A percentile compares a stretch with the other conserved stretches of the same genome.
These are phyloP conservation scores for Anastrepha obliqua DNA, from an alignment of 1,140 invertebrate species.

Conservation along the genomic window DNA sequence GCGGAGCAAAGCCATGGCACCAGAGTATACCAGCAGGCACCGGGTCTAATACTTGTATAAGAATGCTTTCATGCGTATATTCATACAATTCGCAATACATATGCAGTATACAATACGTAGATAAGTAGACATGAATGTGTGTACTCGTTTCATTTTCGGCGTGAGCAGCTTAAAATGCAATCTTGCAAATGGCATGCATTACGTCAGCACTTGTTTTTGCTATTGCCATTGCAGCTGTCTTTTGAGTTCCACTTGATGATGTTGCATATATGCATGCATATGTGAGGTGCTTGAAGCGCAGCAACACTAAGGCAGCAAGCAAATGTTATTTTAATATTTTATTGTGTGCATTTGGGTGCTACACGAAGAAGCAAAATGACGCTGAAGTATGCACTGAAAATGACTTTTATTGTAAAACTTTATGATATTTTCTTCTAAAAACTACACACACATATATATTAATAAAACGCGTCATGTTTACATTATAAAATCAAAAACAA, in stretches of 20 bases:
- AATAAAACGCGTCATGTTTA: not conserved
- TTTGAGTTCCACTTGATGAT: conserved; percentile 10
- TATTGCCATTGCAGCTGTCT: conserved; percentile 4
- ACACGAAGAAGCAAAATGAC: not conserved
- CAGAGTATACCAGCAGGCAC: no score
- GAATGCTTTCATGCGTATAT: no score
- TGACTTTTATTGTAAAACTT: not conserved
- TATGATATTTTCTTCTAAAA: not conserved
- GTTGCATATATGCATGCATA: not conserved
- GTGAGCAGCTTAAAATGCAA: not conserved
- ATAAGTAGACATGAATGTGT: not conserved
- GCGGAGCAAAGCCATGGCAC: no score
- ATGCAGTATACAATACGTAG: not conserved
- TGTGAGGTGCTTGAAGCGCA: not conserved
- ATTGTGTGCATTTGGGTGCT: conserved; percentile 15
- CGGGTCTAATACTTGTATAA: no score
- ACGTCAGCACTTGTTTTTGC: conserved; percentile 7
- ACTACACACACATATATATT: not conserved
- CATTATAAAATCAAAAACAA: no score
- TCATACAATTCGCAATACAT: no score
- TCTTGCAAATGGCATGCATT: conserved; percentile 33
- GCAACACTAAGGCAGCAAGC: not conserved
- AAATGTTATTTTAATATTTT: conserved; percentile 36
- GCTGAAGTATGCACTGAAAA: not conserved
- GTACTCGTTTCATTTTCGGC: not conserved